A percentile compares a stretch with the other conserved stretches of the same genome.
These are phyloP conservation scores for Apodemia mormo DNA, from an alignment of 2,888 invertebrate species.

Conservation along the genomic window DNA sequence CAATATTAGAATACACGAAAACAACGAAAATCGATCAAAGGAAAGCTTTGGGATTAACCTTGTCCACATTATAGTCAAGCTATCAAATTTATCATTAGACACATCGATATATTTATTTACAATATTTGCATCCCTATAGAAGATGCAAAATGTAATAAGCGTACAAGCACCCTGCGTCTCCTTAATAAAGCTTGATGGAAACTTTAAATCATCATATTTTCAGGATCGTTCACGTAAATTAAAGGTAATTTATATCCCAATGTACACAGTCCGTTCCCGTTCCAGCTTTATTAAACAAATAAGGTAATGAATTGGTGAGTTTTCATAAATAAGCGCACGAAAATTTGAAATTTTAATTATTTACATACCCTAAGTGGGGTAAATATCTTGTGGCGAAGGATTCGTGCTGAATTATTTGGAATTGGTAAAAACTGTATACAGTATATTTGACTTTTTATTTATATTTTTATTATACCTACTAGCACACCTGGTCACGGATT, in stretches of 20 bases:
- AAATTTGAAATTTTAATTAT: constrained; percentile 67
- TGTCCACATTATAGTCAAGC: no score
- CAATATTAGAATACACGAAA: no score
- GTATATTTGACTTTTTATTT: no score
- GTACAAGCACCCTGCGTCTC: constrained; percentile 35
- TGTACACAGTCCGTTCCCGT: constrained; percentile 66
- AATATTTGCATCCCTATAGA: background rate
- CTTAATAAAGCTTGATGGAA: constrained; percentile 71
- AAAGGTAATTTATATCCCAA: constrained; percentile 77
- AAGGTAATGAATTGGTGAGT: constrained; percentile 72
- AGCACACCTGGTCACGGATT: no score
- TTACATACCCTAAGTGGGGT: constrained; percentile 47
- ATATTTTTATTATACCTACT: no score
- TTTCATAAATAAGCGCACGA: constrained; percentile 66
- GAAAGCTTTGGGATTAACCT: no score
- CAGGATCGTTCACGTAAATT: constrained; percentile 75
- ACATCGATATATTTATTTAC: background rate
- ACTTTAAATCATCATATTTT: constrained; percentile 77
- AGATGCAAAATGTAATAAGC: background rate
- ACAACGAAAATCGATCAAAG: no score
- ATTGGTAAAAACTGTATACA: background rate
- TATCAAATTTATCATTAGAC: background rate
- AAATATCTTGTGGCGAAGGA: constrained; percentile 41
- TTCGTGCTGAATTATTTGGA: background rate
- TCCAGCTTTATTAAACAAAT: constrained; percentile 76